phyloP scores from a whole-genome alignment of 2,888 invertebrate species.

The Agrochola lota region DNA sequence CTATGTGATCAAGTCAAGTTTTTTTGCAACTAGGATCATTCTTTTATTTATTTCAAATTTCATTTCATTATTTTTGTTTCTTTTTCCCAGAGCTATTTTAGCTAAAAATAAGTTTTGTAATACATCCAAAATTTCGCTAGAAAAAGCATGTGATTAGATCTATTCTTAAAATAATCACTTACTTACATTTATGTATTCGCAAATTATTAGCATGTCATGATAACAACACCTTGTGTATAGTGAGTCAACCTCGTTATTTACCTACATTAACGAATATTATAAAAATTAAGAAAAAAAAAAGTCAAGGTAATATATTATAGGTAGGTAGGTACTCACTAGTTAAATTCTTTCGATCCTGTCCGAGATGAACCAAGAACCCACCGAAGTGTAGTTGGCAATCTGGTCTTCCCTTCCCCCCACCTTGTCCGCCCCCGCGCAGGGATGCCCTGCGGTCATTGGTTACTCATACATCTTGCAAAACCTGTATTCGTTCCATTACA shows the following conservation, averaged over 20 bases:
- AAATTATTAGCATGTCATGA: conserved; percentile 58
- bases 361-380: conserved; percentile 71
- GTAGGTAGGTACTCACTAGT: conserved; percentile 67
- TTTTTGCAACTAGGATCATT: not conserved
- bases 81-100: not conserved
- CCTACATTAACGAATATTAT: not conserved
- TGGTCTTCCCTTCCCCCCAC: conserved; percentile 76
- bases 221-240: conserved; percentile 44
- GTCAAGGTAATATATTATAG: conserved; percentile 4
- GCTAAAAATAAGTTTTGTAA: conserved; percentile 2
- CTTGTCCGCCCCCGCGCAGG: conserved; percentile 76
- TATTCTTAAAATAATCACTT: conserved; percentile 54
- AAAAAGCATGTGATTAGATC: conserved; percentile 60
- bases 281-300: conserved; percentile 15
- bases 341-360: conserved; percentile 71
- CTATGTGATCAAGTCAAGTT: not conserved
- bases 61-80: not conserved
- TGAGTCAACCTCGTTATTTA: conserved; percentile 36
- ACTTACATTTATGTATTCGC: conserved; percentile 28
- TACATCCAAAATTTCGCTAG: conserved; percentile 26
- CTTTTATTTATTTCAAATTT: not conserved
- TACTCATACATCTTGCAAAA: conserved; percentile 85
- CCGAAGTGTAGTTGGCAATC: conserved; percentile 71
- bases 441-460: conserved; percentile 86
- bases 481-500: conserved; percentile 79